Conservation (phyloP, 2,888 invertebrate species). For the Microctonus aethiopoides region DNA sequence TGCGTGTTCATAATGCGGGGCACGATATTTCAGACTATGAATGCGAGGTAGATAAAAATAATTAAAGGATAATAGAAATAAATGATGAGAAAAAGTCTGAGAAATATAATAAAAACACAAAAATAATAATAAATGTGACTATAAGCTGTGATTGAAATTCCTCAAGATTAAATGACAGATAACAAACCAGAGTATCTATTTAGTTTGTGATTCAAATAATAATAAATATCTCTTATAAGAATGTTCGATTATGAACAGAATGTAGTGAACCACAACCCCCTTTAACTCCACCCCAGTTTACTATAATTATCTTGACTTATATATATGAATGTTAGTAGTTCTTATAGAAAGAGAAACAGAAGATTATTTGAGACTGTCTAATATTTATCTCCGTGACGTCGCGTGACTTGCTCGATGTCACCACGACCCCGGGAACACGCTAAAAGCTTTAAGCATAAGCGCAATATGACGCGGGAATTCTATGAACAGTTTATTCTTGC, state of each 20-base stretch:
- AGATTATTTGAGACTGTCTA: constrained; percentile 16
- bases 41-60: neutral
- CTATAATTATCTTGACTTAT: constrained; percentile 40
- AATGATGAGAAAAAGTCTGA: neutral
- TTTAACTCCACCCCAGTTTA: neutral
- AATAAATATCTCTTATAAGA: constrained; percentile 17
- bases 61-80: neutral
- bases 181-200: neutral
- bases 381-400: constrained; percentile 40
- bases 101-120: neutral
- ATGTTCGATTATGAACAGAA: constrained; percentile 10
- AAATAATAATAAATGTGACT: neutral
- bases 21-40: no score
- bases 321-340: constrained; percentile 16
- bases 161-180: neutral
- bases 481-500: constrained; percentile 20
- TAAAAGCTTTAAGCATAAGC: constrained; percentile 29
- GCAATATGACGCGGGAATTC: constrained; percentile 13
- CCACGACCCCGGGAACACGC: constrained; percentile 32
- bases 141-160: neutral
- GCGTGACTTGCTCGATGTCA: constrained; percentile 43
- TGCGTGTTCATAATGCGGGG: neutral
- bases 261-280: neutral
- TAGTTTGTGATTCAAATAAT: neutral
- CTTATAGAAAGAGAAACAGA: constrained; percentile 11